phyloP scores from a whole-genome alignment of 2,888 invertebrate species.

The Magallana nippona region DNA sequence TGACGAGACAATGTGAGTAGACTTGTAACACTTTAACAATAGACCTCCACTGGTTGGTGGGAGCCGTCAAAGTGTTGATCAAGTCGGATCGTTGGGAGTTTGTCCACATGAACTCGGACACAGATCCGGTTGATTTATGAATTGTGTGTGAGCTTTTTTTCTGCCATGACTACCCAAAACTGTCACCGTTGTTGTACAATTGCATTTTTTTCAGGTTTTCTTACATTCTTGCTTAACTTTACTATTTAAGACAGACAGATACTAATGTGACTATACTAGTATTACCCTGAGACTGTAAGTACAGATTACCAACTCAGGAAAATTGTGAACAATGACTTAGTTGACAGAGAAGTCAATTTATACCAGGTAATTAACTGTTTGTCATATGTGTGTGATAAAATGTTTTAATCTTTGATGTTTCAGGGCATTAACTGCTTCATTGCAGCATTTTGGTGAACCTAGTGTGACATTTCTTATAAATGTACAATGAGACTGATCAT shows the following conservation, averaged over 20 bases:
- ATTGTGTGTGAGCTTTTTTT: slow-evolving; percentile 34
- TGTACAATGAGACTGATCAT: too few relatives aligned
- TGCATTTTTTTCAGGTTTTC: slow-evolving; percentile 26
- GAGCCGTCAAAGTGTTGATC: slow-evolving; percentile 20
- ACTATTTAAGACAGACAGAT: slow-evolving; percentile 27
- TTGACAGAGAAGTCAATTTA: slow-evolving; percentile 25
- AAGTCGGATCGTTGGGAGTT: slow-evolving; percentile 31
- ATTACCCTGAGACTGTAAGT: slow-evolving; percentile 3
- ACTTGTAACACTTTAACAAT: slow-evolving; percentile 25
- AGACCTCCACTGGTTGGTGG: slow-evolving; percentile 13
- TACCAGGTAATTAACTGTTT: slow-evolving; percentile 16
- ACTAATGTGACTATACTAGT: slow-evolving; percentile 6
- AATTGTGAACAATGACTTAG: slow-evolving; percentile 3
- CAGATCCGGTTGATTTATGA: slow-evolving; percentile 31
- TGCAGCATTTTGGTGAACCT: not conserved
- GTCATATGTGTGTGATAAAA: not conserved
- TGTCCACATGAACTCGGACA: slow-evolving; percentile 23
- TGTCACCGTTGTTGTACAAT: slow-evolving; percentile 32
- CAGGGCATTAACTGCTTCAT: not conserved
- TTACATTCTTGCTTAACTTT: slow-evolving; percentile 19
- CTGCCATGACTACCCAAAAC: slow-evolving; percentile 32
- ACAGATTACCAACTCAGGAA: not conserved
- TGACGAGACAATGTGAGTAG: slow-evolving; percentile 27
- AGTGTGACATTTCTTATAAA: too few relatives aligned
- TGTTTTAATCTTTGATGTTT: not conserved